Conservation (phyloP, 2,797 vertebrate species). For the Rhinophrynus dorsalis region DNA sequence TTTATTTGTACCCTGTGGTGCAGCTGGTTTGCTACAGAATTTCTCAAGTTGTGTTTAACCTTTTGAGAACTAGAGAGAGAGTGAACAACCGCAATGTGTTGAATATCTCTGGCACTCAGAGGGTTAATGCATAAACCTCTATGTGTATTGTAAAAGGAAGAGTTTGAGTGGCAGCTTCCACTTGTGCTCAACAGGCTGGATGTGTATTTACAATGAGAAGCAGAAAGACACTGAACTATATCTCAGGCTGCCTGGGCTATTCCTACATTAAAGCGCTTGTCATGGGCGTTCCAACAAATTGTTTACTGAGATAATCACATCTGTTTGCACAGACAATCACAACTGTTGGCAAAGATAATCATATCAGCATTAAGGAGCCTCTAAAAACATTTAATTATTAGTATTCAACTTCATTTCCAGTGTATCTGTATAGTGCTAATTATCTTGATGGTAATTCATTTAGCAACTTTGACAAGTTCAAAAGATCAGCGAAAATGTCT, state of each 20-base stretch:
- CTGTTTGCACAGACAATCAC: conserved; percentile 8
- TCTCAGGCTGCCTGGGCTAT: background rate
- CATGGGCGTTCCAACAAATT: background rate
- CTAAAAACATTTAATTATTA: conserved; percentile 21
- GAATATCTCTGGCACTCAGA: too few species aligned
- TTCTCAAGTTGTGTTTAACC: too few species aligned
- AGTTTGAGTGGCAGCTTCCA: too few species aligned
- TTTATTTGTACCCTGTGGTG: too few species aligned
- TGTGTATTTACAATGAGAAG: too few species aligned
- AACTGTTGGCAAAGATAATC: conserved; percentile 32
- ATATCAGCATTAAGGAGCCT: conserved; percentile 36
- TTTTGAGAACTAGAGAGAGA: too few species aligned
- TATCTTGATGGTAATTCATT: background rate
- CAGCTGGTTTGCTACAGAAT: too few species aligned
- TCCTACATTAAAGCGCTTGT: background rate
- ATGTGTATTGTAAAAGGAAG: too few species aligned
- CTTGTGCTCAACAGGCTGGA: too few species aligned
- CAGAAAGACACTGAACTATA: background rate
- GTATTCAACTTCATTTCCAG: background rate
- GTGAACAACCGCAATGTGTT: too few species aligned
- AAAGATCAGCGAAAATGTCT: too few species aligned
- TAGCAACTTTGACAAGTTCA: background rate
- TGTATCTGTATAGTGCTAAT: conserved; percentile 9
- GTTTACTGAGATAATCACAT: conserved; percentile 28
- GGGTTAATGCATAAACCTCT: too few species aligned